Percentiles rank a stretch among this genome's conserved stretches.
These are phyloP conservation scores for Ormyrus rosae DNA, from an alignment of 2,888 invertebrate genomes.

Conservation along the genomic window DNA sequence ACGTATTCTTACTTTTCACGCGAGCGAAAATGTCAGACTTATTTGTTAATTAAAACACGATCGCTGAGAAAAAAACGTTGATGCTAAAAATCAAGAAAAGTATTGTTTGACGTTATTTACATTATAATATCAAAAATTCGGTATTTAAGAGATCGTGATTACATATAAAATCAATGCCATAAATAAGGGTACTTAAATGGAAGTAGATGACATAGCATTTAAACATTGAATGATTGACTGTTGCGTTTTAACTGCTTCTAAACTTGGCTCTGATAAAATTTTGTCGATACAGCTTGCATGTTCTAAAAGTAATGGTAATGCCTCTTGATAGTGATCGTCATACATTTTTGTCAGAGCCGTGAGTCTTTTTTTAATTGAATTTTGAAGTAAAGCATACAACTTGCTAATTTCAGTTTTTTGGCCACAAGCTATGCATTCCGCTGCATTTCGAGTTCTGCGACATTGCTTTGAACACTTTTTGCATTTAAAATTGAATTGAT, in stretches of 20 bases:
- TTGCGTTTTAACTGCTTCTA: constrained; percentile 72
- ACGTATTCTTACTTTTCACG: constrained; percentile 65
- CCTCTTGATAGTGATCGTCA: constrained; percentile 67
- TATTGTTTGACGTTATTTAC: constrained; percentile 35
- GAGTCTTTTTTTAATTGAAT: constrained; percentile 65
- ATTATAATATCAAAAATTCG: constrained; percentile 19
- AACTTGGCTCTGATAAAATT: constrained; percentile 66
- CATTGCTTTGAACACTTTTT: constrained; percentile 60
- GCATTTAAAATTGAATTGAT: constrained; percentile 65
- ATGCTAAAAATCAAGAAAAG: constrained; percentile 40
- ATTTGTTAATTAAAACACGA: constrained; percentile 41
- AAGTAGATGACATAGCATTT: constrained; percentile 67
- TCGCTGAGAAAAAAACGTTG: constrained; percentile 28
- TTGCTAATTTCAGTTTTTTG: constrained; percentile 63
- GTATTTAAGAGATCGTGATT: constrained; percentile 17
- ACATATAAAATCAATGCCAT: constrained; percentile 27
- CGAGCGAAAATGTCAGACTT: constrained; percentile 58
- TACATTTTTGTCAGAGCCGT: constrained; percentile 69
- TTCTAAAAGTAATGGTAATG: constrained; percentile 67
- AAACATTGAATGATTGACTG: constrained; percentile 73
- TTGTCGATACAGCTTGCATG: constrained; percentile 68
- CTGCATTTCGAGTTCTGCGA: constrained; percentile 27
- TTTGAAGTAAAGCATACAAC: constrained; percentile 62
- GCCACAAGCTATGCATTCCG: constrained; percentile 59
- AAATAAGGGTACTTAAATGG: constrained; percentile 36